Percentiles rank a stretch among this genome's conserved stretches.
These are phyloP conservation scores for Drosophila sulfurigaster DNA, from an alignment of 1,140 invertebrate species.

Conservation along the genomic window DNA sequence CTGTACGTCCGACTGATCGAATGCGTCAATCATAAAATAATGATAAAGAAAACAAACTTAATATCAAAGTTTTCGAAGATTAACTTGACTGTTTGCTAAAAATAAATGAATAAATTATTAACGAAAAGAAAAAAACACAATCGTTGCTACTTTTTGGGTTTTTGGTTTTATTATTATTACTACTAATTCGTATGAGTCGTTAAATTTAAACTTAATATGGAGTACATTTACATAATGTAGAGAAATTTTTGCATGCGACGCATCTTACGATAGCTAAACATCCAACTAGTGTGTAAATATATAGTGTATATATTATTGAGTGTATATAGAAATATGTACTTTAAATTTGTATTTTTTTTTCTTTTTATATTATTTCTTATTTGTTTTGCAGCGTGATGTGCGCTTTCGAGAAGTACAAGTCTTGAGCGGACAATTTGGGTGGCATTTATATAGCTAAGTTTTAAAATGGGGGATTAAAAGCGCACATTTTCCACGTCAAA, in stretches of 20 bases:
- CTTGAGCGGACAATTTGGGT: slow-evolving; percentile 26
- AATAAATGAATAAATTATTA: too few relatives aligned
- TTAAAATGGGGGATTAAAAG: slow-evolving; percentile 12
- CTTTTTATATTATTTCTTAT: neutral
- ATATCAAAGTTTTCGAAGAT: too few relatives aligned
- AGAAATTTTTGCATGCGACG: slow-evolving; percentile 44
- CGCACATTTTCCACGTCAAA: slow-evolving; percentile 43
- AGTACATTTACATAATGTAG: slow-evolving; percentile 77
- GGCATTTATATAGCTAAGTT: slow-evolving; percentile 10
- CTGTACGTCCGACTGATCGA: too few relatives aligned
- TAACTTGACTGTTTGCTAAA: too few relatives aligned
- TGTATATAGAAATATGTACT: slow-evolving; percentile 73
- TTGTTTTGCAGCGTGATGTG: slow-evolving; percentile 49
- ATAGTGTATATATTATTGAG: slow-evolving; percentile 66
- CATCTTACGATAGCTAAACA: slow-evolving; percentile 73
- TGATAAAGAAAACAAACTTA: too few relatives aligned
- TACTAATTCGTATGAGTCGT: slow-evolving; percentile 78
- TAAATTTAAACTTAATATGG: slow-evolving; percentile 79
- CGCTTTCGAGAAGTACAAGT: slow-evolving; percentile 45
- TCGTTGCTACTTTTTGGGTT: slow-evolving; percentile 35
- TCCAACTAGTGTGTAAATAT: slow-evolving; percentile 81
- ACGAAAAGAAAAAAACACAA: neutral
- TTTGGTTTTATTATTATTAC: slow-evolving; percentile 67
- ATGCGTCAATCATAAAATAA: too few relatives aligned
- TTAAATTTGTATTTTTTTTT: slow-evolving; percentile 68